Evolutionary conservation across 2,888 invertebrate species (phyloP), one percentile per base, ranked within the genome.

Genomic region (Sarcophaga subvicina): DNA sequence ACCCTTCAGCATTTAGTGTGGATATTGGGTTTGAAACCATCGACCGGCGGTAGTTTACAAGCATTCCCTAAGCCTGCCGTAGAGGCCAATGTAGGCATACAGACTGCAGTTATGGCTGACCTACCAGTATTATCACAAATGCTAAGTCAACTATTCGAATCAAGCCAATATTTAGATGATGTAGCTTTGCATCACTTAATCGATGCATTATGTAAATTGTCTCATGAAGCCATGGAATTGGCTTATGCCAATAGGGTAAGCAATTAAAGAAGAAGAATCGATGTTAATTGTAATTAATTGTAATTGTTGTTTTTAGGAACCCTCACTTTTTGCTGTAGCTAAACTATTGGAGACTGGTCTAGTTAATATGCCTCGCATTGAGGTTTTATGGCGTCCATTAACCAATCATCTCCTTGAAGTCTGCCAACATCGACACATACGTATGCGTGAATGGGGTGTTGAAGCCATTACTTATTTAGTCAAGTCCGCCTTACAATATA

Each of bases 401-500:
- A 99, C 99, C 0, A 98, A 98, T 92, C 99, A 99, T 94, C 94
- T 99, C n/a, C 93, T 99, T 69, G 98, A 99, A 94, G 98, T 98
- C 85, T 98, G 98, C 91, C 98, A 98, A 92, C 99, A 99, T 94
- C 98, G 98, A 0, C 98, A 98, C 91, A 97, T 98, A 89, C 94
- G 98, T 88, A 98, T 99, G 98, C 94, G 99, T 60, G 98, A 98
- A 93, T 99, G 99, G 99, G 99, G 99, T 0, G 98, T 99, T 0
- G 98, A 99, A 93, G 98, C 99, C 0, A 96, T 99, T 78, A 99
- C 99, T 0, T 98, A 98, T 91, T 94, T 99, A 70, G 98, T 99
- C 0, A 98, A 97, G 92, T 97, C 98, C 0, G 98, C 99, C 3
- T 95, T 99, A 89, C 96, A 97, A 89, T 97, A 97, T 92, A 97